Evolutionary conservation across 2,888 invertebrate genomes (phyloP).

Genomic region (Tubulanus polymorphus): DNA sequence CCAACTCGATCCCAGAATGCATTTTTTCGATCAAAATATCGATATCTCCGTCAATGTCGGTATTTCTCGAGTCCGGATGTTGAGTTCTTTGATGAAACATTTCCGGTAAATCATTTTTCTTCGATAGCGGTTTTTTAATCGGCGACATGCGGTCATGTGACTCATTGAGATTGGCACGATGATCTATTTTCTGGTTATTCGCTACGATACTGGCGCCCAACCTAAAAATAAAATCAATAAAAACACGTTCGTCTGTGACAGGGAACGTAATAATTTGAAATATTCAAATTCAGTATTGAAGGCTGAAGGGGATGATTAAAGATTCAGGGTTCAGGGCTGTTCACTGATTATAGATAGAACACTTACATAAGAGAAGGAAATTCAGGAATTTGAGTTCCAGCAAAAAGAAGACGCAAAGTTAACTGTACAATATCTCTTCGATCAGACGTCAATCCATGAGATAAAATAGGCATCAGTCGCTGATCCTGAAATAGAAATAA

Average conservation of each 20-base stretch:
- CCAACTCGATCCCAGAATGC: conserved; percentile 36
- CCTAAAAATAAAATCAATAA: too few species aligned
- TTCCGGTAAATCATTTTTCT: too few species aligned
- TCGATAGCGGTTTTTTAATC: too few species aligned
- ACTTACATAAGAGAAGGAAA: conserved; percentile 47
- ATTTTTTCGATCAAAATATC: conserved; percentile 37
- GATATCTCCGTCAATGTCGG: conserved; percentile 5
- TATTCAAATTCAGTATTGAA: too few species aligned
- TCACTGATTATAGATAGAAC: not conserved
- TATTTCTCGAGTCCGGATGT: too few species aligned
- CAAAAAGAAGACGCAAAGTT: conserved; percentile 42
- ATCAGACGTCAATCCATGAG: conserved; percentile 46
- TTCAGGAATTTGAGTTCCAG: conserved; percentile 45
- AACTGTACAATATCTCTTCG: conserved; percentile 45
- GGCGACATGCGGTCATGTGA: too few species aligned
- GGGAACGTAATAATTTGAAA: too few species aligned
- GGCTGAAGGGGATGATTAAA: too few species aligned
- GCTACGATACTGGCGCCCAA: too few species aligned
- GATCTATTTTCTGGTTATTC: too few species aligned
- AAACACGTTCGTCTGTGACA: too few species aligned
- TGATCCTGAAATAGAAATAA: conserved; percentile 35
- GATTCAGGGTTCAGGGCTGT: not conserved
- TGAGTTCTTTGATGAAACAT: conserved; percentile 17
- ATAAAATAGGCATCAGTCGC: conserved; percentile 50
- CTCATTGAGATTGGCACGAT: too few species aligned